Base-by-base conservation (phyloP, 2,113 vertebrate genomes). In the Oryzias celebensis region DNA sequence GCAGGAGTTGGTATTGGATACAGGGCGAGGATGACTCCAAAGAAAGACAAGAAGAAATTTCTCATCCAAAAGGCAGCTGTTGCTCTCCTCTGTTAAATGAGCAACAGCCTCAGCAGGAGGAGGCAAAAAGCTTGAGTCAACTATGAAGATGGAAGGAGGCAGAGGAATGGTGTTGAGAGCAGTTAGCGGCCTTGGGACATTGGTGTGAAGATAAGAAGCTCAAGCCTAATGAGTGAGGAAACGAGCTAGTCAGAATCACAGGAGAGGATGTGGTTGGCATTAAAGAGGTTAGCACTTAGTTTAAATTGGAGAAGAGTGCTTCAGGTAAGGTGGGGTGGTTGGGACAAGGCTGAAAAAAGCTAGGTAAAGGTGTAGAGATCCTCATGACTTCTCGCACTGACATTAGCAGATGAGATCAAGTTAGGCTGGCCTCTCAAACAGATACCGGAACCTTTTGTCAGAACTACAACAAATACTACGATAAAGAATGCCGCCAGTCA, bases 191-290 rank as follows among this genome's bases (percentile, higher is more conserved):
- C 87, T 18, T 51, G 46, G 73, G 85, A 82, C 65, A 71, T 52
- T 1, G 1, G 72, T 36, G 64, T 63, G 55, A 62, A 82, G 85
- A 88, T 88, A 86, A 84, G 77, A 62, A 73, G 68, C 66, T 63
- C 52, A 52, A 53, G 65, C 53, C 69, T 84, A 85, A 87, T 82
- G 73, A 79, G 58, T 75, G 70, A 86, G 87, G 88, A 86, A 87
- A 87, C 57, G 49, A 86, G 82, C 71, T 61, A 81, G 77, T 74
- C 73, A 42, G 77, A 84, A 87, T 87, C 85, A 88, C 84, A 88
- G 83, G 81, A 79, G 66, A 88, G 82, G 85, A 88, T 81, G 79
- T 82, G 79, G 77, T 67, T 68, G 31, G 75, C 59, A 73, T 85
- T 82, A 73, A 88, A 73, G 78, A 84, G 71, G 71, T 75, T 83